phyloP scores from a whole-genome alignment of 2,113 vertebrate species.

The Syngnathus floridae region DNA sequence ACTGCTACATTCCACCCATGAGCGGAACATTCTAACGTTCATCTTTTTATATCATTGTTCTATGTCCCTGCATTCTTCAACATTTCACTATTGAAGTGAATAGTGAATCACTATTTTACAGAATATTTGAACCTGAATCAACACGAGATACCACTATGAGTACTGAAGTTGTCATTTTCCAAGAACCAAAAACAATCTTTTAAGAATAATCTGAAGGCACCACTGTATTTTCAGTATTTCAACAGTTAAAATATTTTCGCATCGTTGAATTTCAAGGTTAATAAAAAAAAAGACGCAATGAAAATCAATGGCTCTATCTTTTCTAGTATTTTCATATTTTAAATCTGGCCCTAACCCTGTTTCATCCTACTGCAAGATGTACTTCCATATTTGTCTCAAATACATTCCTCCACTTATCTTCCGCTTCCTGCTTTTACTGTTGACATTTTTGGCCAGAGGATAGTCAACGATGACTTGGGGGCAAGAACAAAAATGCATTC shows the following conservation, averaged over 20 bases:
- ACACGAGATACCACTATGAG: no score
- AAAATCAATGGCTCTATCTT: not conserved
- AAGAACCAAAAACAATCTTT: no score
- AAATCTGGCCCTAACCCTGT: not conserved
- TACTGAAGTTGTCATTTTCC: not conserved
- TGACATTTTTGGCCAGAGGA: slow-evolving; percentile 7
- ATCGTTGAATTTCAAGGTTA: not conserved
- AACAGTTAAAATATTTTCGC: slow-evolving; percentile 6
- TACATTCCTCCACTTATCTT: slow-evolving; percentile 16
- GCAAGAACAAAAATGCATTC: slow-evolving; percentile 41
- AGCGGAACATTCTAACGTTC: slow-evolving; percentile 22
- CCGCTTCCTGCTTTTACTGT: slow-evolving; percentile 14
- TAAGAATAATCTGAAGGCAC: no score
- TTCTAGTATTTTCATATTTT: not conserved
- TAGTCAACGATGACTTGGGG: slow-evolving; percentile 25
- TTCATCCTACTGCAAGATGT: not conserved
- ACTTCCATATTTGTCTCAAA: not conserved
- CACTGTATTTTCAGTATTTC: no score
- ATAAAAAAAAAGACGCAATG: not conserved
- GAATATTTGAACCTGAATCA: no score
- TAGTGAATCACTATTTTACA: no score
- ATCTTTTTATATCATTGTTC: slow-evolving; percentile 12
- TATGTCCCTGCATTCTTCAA: not conserved
- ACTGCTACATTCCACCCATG: slow-evolving; percentile 27
- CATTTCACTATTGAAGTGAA: no score